These are phyloP conservation scores for Amorpha juglandis DNA, from an alignment of 2,888 invertebrate genomes.

Conservation along the genomic window DNA sequence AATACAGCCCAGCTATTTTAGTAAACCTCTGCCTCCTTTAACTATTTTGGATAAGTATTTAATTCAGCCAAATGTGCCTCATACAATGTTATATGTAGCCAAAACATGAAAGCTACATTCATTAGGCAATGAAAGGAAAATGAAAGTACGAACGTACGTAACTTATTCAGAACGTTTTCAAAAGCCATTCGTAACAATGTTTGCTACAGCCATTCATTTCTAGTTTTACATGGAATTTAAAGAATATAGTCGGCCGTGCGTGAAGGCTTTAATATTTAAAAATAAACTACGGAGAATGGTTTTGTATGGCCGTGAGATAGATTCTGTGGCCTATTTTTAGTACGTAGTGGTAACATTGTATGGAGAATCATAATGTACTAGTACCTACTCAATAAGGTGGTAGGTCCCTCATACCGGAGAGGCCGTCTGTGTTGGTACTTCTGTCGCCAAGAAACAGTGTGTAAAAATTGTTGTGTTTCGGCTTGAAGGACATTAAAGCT, in stretches of 20 bases:
- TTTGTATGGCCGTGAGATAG: no score
- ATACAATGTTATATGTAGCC: constrained; percentile 9
- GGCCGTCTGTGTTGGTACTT: no score
- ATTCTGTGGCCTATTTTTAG: no score
- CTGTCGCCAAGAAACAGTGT: no score
- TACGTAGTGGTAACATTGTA: no score
- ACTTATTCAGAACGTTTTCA: constrained; percentile 27
- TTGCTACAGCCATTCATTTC: constrained; percentile 8
- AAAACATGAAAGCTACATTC: constrained; percentile 20
- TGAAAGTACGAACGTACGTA: constrained; percentile 27
- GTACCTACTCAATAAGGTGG: no score
- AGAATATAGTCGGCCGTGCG: constrained; percentile 11
- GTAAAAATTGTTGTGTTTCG: no score
- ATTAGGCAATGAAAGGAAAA: constrained; percentile 27
- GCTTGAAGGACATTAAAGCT: no score
- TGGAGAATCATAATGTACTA: no score
- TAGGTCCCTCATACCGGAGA: no score
- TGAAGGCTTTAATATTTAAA: constrained; percentile 1
- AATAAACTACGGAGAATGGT: background rate
- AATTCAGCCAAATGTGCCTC: constrained; percentile 3
- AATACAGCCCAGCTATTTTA: background rate
- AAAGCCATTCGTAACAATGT: constrained; percentile 27
- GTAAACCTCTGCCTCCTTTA: background rate
- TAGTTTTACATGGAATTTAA: constrained; percentile 20
- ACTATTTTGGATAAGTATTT: background rate